Base-by-base conservation (phyloP, 1,140 invertebrate genomes). In the Calliopsis andreniformis region DNA sequence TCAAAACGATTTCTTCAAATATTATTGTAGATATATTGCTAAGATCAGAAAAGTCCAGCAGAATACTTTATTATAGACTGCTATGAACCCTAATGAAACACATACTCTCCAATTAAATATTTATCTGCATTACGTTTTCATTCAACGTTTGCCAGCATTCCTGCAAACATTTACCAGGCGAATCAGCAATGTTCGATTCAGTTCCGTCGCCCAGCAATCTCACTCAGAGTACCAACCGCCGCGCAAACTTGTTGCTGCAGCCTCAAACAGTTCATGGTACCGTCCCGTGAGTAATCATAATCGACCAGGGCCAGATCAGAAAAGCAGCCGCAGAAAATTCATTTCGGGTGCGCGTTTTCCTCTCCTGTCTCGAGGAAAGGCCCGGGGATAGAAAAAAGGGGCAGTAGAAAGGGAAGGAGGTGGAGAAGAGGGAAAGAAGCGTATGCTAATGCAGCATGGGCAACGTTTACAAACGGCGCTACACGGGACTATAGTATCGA, bases 381-480 rank as follows among this genome's bases (percentile, higher is more conserved):
- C 20, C 2, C 3, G 42, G 16, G 10, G 28, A 64, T 42, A 43
- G 32, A 76, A 56, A 63, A 59, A 75, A 76, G 90, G 88, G 90
- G 91, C 69, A 62, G 59, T n/a, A n/a, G 66, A 64, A 79, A 63
- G 75, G 49, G 88, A 87, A 66, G 39, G 51, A 76, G 62, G n/a
- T n/a, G 49, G 30, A 63, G 32, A 43, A 64, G 70, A 45, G 56
- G 53, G 63, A 79, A 83, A 79, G 76, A 84, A 73, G 71, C 71
- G 66, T 83, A 84, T 84, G 82, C 80, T 84, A 84, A 84, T 84
- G 82, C 77, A 76, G 66, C 62, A 83, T 78, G 67, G 35, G 81
- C 76, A 75, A 77, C 82, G 80, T 83, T 84, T 84, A 83, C 80
- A 76, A 84, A 83, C 80, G 70, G 76, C 80, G 64, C 80, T 83